Percentiles rank a stretch among this genome's conserved stretches.
phyloP scores from a whole-genome alignment of 1,140 invertebrate species.

The Cyclina sinensis region DNA sequence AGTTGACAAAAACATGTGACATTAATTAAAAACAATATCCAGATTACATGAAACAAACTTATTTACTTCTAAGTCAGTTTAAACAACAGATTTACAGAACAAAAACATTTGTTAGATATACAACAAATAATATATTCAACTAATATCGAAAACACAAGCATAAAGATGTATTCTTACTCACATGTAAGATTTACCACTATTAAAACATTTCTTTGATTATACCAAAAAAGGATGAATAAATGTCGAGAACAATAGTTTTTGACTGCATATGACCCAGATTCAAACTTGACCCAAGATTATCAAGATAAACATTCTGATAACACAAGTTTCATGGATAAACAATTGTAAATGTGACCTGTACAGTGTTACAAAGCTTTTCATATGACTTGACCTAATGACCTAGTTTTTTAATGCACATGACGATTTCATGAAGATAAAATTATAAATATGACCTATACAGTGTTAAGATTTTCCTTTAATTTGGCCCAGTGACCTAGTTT shows the following conservation, averaged over 20 bases:
- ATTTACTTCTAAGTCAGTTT: constrained; percentile 31
- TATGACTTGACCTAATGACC: too few species aligned
- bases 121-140: constrained; percentile 35
- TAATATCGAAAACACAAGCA: constrained; percentile 27
- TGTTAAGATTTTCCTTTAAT: too few species aligned
- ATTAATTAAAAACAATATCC: constrained; percentile 35
- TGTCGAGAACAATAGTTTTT: constrained; percentile 24
- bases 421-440: too few species aligned
- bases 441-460: too few species aligned
- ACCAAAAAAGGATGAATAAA: constrained; percentile 34
- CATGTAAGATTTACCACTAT: constrained; percentile 28
- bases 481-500: too few species aligned
- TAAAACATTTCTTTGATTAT: constrained; percentile 19
- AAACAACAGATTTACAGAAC: constrained; percentile 31
- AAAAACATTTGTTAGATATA: constrained; percentile 20
- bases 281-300: too few species aligned
- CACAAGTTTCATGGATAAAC: too few species aligned
- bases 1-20: constrained; percentile 26
- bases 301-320: too few species aligned
- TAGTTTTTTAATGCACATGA: too few species aligned
- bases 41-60: constrained; percentile 31
- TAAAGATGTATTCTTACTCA: constrained; percentile 20
- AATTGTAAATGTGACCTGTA: too few species aligned
- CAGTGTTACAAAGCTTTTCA: too few species aligned
- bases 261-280: background rate